These are phyloP conservation scores for Acanthochromis polyacanthus DNA, from an alignment of 2,113 vertebrate species.

Conservation along the genomic window DNA sequence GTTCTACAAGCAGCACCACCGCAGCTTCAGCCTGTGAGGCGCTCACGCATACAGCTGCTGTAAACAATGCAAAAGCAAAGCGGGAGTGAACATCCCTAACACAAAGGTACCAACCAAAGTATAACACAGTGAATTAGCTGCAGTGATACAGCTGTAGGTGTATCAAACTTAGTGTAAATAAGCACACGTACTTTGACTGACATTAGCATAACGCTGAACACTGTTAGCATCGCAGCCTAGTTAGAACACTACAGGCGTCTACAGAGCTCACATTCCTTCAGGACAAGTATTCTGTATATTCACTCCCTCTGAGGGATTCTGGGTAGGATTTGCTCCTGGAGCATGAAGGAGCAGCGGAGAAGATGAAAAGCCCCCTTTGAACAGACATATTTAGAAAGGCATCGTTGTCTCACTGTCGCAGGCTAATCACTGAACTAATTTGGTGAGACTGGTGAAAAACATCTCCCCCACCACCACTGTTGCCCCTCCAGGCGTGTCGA, in stretches of 20 bases:
- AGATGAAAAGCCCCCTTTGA: constrained; percentile 18
- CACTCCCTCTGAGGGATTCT: constrained; percentile 37
- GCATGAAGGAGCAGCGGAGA: constrained; percentile 52
- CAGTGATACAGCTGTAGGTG: constrained; percentile 11
- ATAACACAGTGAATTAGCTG: not conserved
- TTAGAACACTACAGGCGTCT: constrained; percentile 40
- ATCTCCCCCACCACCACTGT: not conserved
- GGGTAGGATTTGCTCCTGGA: constrained; percentile 45
- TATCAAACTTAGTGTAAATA: constrained; percentile 42
- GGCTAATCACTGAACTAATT: constrained; percentile 44
- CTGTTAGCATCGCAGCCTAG: constrained; percentile 6
- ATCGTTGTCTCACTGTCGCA: constrained; percentile 21
- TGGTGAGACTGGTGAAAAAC: constrained; percentile 39
- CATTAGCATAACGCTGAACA: constrained; percentile 37
- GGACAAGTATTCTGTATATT: constrained; percentile 31
- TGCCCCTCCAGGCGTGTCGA: constrained; percentile 16
- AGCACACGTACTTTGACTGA: constrained; percentile 49
- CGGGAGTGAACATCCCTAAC: no score
- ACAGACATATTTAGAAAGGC: constrained; percentile 25
- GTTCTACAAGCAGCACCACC: constrained; percentile 86
- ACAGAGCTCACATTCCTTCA: constrained; percentile 24
- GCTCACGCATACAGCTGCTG: not conserved
- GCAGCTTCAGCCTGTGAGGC: constrained; percentile 89
- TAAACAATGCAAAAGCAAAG: not conserved
- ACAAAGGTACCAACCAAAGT: no score